phyloP scores from a whole-genome alignment of 2,113 vertebrate species.

The Seriola rivoliana region DNA sequence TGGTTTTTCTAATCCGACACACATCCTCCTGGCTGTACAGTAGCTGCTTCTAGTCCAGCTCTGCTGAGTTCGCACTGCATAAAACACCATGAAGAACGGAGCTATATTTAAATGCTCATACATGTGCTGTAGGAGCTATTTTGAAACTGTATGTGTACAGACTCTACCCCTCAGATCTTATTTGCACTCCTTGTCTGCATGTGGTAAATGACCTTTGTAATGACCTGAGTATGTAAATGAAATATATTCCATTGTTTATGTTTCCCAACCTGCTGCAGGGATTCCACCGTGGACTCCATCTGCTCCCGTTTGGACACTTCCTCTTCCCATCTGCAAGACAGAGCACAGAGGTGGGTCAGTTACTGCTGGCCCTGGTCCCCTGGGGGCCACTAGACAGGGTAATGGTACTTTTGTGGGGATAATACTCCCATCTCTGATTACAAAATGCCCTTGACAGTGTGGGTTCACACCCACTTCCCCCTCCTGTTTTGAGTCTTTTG shows the following conservation, averaged over 20 bases:
- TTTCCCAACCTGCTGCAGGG: conserved; percentile 90
- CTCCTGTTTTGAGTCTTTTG: conserved; percentile 48
- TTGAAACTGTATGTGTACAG: background rate
- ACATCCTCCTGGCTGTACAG: conserved; percentile 15
- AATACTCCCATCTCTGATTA: conserved; percentile 70
- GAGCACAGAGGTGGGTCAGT: conserved; percentile 74
- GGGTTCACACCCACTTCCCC: conserved; percentile 48
- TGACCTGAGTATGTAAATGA: background rate
- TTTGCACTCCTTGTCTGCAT: background rate
- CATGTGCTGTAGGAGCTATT: conserved; percentile 22
- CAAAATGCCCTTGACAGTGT: conserved; percentile 67
- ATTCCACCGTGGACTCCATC: conserved; percentile 92
- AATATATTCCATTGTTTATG: conserved; percentile 33
- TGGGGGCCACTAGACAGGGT: conserved; percentile 49
- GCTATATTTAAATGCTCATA: conserved; percentile 17
- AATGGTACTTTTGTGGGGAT: conserved; percentile 63
- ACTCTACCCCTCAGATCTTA: background rate
- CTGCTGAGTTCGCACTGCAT: conserved; percentile 19
- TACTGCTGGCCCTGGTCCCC: conserved; percentile 42
- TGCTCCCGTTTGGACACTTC: conserved; percentile 91
- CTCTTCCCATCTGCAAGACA: conserved; percentile 95
- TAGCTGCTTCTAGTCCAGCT: conserved; percentile 10
- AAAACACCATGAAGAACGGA: background rate
- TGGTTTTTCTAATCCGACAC: conserved; percentile 57
- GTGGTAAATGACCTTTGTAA: background rate